Conservation (phyloP, 2,888 invertebrate species). For the Drosophila differens region DNA sequence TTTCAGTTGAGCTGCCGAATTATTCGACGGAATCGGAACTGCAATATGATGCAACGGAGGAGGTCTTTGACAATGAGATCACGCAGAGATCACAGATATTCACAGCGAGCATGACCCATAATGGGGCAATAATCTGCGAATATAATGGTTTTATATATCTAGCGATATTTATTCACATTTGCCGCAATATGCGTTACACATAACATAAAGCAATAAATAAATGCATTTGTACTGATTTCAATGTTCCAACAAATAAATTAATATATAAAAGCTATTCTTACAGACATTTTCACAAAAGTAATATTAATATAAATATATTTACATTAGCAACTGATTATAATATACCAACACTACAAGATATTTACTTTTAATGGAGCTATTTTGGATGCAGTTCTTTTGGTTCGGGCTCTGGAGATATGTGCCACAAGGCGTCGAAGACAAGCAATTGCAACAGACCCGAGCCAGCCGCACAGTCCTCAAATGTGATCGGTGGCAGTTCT, state of each 20-base stretch:
- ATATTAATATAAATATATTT: not conserved
- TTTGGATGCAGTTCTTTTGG: conserved; percentile 22
- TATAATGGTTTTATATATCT: conserved; percentile 26
- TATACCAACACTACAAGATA: not conserved
- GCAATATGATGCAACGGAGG: conserved; percentile 72
- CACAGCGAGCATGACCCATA: conserved; percentile 64
- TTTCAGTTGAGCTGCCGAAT: conserved; percentile 84
- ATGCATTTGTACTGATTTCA: conserved; percentile 51
- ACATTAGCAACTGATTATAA: not conserved
- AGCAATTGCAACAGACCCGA: conserved; percentile 45
- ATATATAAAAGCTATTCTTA: conserved; percentile 3
- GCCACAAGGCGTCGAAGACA: conserved; percentile 51
- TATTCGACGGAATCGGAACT: conserved; percentile 84
- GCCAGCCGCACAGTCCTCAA: conserved; percentile 49
- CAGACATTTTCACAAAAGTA: not conserved
- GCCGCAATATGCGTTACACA: conserved; percentile 21
- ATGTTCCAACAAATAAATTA: conserved; percentile 48
- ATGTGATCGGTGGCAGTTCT: conserved; percentile 48
- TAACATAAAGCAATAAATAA: conserved; percentile 7
- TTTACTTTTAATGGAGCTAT: not conserved
- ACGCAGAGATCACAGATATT: conserved; percentile 69
- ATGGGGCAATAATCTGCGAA: conserved; percentile 12
- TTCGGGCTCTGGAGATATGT: conserved; percentile 16
- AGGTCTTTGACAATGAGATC: conserved; percentile 75
- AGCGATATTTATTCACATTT: conserved; percentile 31